Evolutionary conservation across 2,113 vertebrate species (phyloP).

Genomic region (Otis tarda): DNA sequence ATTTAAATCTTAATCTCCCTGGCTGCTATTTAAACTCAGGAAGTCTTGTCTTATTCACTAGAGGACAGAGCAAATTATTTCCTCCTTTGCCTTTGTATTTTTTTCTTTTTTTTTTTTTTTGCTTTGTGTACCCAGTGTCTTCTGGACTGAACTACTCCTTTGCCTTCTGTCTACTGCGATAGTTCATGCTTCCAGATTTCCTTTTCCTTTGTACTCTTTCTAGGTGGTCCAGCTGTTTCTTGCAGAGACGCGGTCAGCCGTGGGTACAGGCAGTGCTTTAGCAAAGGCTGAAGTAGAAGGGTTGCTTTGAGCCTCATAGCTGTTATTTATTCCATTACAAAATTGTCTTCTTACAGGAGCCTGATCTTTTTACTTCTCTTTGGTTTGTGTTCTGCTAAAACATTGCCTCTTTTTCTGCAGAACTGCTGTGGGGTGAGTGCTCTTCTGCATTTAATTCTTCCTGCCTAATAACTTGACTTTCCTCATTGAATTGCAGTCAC

Average conservation of each 20-base stretch:
- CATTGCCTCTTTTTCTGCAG: neutral
- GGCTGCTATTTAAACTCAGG: neutral
- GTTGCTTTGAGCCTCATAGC: neutral
- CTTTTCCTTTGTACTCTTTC: neutral
- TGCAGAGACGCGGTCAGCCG: accelerated
- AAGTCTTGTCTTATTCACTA: neutral
- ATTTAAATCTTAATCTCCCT: neutral
- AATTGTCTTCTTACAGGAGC: neutral
- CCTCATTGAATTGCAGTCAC: neutral
- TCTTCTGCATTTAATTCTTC: neutral
- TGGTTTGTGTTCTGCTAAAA: neutral
- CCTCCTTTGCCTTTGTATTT: neutral
- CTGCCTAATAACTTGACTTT: neutral
- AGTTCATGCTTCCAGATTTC: neutral
- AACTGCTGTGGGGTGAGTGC: neutral
- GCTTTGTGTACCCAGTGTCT: neutral
- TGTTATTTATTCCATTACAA: neutral
- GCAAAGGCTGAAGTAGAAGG: neutral
- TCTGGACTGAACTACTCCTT: neutral
- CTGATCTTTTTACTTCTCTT: neutral
- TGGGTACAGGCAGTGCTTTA: neutral
- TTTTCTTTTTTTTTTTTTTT: neutral
- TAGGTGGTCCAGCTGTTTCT: neutral
- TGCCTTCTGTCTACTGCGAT: neutral
- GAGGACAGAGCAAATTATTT: neutral